phyloP scores from a whole-genome alignment of 2,797 vertebrate species.

The Gambelia wislizenii region DNA sequence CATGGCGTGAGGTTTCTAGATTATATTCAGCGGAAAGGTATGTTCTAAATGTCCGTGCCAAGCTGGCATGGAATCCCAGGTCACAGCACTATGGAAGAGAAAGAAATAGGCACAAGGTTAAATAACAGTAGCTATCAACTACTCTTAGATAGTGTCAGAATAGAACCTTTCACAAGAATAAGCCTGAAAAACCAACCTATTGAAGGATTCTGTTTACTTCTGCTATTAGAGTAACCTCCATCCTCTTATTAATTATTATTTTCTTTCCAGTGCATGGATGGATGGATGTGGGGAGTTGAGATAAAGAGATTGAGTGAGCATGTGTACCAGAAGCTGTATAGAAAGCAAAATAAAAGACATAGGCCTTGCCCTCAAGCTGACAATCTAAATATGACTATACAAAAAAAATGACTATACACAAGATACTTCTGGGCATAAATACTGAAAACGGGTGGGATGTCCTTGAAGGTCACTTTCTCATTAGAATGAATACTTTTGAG shows the following conservation, averaged over 20 bases:
- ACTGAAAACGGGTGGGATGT: neutral
- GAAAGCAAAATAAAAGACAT: neutral
- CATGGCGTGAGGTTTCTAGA: constrained; percentile 95
- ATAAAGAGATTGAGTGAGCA: no score
- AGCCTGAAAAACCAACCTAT: neutral
- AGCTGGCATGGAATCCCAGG: constrained; percentile 93
- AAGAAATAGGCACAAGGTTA: neutral
- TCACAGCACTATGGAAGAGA: constrained; percentile 89
- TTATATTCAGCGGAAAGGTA: constrained; percentile 98
- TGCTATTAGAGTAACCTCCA: neutral
- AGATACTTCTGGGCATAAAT: neutral
- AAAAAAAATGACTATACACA: no score
- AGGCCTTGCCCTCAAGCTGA: neutral
- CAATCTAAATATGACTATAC: neutral
- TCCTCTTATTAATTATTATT: neutral
- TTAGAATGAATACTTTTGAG: neutral
- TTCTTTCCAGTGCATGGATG: neutral
- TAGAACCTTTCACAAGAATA: neutral
- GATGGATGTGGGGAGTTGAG: no score
- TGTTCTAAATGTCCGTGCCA: constrained; percentile 94
- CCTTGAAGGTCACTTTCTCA: neutral
- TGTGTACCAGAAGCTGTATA: neutral
- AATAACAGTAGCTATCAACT: neutral
- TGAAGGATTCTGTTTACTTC: neutral
- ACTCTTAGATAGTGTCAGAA: neutral